Percentiles rank a stretch among this genome's conserved stretches.
These are phyloP conservation scores for Engraulis encrasicolus DNA, from an alignment of 2,113 vertebrate species.

Conservation along the genomic window DNA sequence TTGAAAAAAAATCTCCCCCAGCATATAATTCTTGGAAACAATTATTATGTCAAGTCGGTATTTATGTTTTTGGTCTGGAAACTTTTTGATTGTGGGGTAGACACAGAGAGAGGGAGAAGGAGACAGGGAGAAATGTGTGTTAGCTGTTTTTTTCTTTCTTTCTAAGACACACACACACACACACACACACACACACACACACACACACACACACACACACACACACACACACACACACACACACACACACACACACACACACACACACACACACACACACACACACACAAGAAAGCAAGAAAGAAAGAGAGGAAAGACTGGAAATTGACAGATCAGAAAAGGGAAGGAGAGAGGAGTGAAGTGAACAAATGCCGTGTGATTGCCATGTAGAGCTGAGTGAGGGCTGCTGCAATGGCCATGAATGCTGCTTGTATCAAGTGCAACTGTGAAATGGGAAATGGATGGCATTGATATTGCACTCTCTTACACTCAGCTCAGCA, in stretches of 20 bases:
- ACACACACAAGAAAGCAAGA: too few relatives aligned
- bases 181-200: too few relatives aligned
- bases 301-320: too few relatives aligned
- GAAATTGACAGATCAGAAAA: not conserved
- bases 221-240: too few relatives aligned
- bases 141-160: too few relatives aligned
- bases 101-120: too few relatives aligned
- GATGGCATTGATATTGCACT: too few relatives aligned
- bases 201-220: too few relatives aligned
- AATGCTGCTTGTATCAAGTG: not conserved
- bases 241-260: too few relatives aligned
- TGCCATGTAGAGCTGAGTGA: not conserved
- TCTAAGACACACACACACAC: too few relatives aligned
- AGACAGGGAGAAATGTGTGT: too few relatives aligned
- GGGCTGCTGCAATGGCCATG: not conserved
- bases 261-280: too few relatives aligned
- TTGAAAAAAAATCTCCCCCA: not conserved
- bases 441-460: not conserved
- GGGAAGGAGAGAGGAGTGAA: not conserved
- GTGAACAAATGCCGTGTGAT: not conserved
- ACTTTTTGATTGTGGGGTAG: not conserved
- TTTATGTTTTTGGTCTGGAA: not conserved
- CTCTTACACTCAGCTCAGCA: not conserved
- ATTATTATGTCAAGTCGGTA: not conserved
- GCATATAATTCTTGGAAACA: not conserved